phyloP scores from a whole-genome alignment of 2,888 invertebrate species.

The Volucella inanis region DNA sequence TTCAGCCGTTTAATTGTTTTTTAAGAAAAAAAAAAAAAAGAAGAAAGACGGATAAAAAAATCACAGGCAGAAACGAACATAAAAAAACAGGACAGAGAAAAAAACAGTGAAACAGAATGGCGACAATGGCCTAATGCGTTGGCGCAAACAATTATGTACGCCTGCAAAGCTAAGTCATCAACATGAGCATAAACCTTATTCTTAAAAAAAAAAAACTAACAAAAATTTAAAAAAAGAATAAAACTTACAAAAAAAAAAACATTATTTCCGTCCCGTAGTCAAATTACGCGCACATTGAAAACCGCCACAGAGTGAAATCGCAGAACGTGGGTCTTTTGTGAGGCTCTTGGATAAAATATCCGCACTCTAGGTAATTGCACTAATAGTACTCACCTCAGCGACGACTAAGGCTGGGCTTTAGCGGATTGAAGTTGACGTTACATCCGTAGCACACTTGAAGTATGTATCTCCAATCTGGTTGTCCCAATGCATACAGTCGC shows the following conservation, averaged over 20 bases:
- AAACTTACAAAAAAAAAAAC: slow-evolving; percentile 16
- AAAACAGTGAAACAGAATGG: slow-evolving; percentile 31
- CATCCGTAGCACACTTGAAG: slow-evolving; percentile 36
- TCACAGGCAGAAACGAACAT: slow-evolving; percentile 5
- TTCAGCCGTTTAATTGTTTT: slow-evolving; percentile 44
- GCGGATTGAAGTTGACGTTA: slow-evolving; percentile 31
- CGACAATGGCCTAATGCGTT: slow-evolving; percentile 65
- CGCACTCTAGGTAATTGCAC: slow-evolving; percentile 65
- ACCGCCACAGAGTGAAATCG: slow-evolving; percentile 48
- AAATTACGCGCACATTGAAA: slow-evolving; percentile 62
- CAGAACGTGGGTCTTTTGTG: slow-evolving; percentile 50
- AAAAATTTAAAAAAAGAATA: neutral
- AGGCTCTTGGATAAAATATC: slow-evolving; percentile 49
- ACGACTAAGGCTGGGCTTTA: slow-evolving; percentile 49
- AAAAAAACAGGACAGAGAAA: slow-evolving; percentile 3
- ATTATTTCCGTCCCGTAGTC: slow-evolving; percentile 65
- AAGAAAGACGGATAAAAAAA: slow-evolving; percentile 36
- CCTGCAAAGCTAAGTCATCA: slow-evolving; percentile 60
- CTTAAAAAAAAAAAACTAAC: slow-evolving; percentile 13
- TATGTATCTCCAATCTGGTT: slow-evolving; percentile 33
- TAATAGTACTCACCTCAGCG: slow-evolving; percentile 44
- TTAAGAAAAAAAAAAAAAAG: slow-evolving; percentile 7
- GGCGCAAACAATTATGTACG: slow-evolving; percentile 69
- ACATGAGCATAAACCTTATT: slow-evolving; percentile 55
- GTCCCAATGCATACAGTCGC: slow-evolving; percentile 23